Percentiles rank a stretch among this genome's conserved stretches.
Conservation (phyloP, 2,113 vertebrate species). For the Cinclus cinclus region DNA sequence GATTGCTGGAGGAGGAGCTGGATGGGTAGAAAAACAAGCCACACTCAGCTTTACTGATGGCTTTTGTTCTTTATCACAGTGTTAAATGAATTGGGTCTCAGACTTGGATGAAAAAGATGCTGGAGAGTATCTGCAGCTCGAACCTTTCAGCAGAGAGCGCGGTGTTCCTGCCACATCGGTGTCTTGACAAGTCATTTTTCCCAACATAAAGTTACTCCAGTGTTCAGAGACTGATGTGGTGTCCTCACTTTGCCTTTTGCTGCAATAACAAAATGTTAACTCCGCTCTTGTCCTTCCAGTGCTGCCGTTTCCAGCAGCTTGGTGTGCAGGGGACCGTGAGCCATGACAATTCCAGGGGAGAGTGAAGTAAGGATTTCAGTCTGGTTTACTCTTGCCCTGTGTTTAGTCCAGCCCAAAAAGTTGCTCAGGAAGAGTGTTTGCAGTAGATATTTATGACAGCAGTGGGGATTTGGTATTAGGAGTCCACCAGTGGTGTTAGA, state of each 20-base stretch:
- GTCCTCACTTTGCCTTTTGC: background rate
- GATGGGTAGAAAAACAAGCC: background rate
- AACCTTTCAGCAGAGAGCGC: background rate
- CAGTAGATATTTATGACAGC: background rate
- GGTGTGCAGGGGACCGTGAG: background rate
- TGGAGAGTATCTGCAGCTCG: background rate
- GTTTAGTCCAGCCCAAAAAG: background rate
- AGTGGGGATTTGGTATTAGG: background rate
- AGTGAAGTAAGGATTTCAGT: background rate
- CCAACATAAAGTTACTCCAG: background rate
- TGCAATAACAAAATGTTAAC: background rate
- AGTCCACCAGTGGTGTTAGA: background rate
- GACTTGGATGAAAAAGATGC: background rate
- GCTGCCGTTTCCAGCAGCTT: background rate
- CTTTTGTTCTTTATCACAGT: background rate
- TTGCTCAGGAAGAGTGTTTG: rapidly evolving
- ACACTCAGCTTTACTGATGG: background rate
- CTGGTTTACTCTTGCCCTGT: background rate
- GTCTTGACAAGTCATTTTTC: background rate
- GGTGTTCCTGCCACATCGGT: background rate
- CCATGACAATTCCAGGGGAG: rapidly evolving
- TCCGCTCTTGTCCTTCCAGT: background rate
- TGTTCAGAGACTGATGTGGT: background rate
- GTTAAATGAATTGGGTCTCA: background rate
- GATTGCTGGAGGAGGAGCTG: background rate